Evolutionary conservation across 1,140 invertebrate species (phyloP), one percentile per base, ranked within the genome.

Genomic region (Zeugodacus cucurbitae): DNA sequence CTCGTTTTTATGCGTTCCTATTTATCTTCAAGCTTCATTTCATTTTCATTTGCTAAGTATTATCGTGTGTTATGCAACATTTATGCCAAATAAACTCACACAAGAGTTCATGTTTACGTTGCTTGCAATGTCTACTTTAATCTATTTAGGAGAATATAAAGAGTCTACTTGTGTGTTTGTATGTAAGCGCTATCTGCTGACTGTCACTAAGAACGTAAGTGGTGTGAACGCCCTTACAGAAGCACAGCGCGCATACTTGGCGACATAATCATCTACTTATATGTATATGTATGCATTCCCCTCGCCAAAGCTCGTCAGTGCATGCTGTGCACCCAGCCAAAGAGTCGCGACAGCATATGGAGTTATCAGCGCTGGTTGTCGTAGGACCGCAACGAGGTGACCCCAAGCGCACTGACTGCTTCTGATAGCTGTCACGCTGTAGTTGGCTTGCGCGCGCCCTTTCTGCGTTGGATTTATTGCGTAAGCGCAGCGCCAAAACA

Each of bases 201-300:
- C 26, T 82, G 37, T 26, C 74, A 48, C 74, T 17, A 34, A 26
- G 41, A 44, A n/a, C n/a, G 74, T n/a, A 82, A 22, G n/a, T 82
- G 41, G 74, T 82, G 74, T 82, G 74, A 82, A 82, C 26, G 44
- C 74, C 74, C 74, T 82, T 82, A 48, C n/a, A 48, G 41, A 54
- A 4, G 5, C 74, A 29, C 41, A 54, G n/a, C 11, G 37, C 10
- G 29, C 29, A 67, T 67, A 67, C 14, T 32, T 34, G 0, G 26
- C 3, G 1, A 10, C 11, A 14, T 67, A 14, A 14, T 14, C 11
- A 5, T 37, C 4, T 37, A 37, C 17, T 22, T 41, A 32, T 3
- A 41, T 37, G 8, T 32, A 22, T 22, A 70, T 32, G 20, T 37
- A 34, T 37, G 20, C 3, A 74, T 22, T 22, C 34, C 48, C 48